These are phyloP conservation scores for Jacana jacana DNA, from an alignment of 2,113 vertebrate species.

Conservation along the genomic window DNA sequence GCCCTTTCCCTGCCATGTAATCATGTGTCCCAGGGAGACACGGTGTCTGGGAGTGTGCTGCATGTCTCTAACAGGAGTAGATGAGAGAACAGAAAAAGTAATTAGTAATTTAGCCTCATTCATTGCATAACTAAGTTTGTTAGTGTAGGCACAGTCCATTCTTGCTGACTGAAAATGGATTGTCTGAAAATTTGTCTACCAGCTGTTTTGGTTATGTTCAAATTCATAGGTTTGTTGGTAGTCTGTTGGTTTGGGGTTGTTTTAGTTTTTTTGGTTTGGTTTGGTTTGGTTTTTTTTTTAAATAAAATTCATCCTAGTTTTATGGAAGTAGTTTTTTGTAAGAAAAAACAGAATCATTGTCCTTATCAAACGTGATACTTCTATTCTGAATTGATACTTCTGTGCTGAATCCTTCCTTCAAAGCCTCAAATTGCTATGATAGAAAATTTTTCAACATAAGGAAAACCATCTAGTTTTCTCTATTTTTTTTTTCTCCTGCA, in stretches of 20 bases:
- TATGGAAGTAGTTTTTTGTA: not conserved
- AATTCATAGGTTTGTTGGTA: not conserved
- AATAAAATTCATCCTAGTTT: not conserved
- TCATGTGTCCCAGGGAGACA: not conserved
- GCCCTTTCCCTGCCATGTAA: not conserved
- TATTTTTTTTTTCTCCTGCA: not conserved
- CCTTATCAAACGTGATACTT: not conserved
- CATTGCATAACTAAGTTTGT: not conserved
- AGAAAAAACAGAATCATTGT: not conserved
- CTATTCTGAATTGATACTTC: too few species aligned
- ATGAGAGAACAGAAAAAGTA: not conserved
- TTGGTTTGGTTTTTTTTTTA: too few species aligned
- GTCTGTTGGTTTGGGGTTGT: too few species aligned
- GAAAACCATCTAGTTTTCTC: not conserved
- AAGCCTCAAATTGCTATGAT: not conserved
- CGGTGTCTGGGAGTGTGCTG: not conserved
- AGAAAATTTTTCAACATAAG: not conserved
- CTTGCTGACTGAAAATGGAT: not conserved
- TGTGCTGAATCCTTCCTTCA: not conserved
- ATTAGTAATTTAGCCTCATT: not conserved
- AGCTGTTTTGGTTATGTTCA: not conserved
- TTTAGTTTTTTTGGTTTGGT: too few species aligned
- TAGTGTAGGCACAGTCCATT: not conserved
- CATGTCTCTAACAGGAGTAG: not conserved
- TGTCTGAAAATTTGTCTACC: not conserved